A percentile compares a stretch with the other conserved stretches of the same genome.
phyloP scores from a whole-genome alignment of 2,888 invertebrate species.

The Microctonus brassicae region DNA sequence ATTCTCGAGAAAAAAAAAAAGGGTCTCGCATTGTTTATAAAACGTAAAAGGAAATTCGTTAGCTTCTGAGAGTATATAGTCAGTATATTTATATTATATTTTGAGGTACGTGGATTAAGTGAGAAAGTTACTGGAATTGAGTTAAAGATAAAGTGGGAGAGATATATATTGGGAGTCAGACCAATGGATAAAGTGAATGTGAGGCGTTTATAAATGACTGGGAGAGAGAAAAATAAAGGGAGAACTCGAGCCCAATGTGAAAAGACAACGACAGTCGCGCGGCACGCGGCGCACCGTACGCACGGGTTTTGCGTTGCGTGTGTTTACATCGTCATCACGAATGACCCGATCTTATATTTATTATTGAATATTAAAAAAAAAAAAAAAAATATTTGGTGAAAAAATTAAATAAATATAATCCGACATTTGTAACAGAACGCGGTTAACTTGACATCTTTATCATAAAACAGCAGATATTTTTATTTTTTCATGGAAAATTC shows the following conservation, averaged over 20 bases:
- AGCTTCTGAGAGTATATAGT: no score
- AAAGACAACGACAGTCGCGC: slow-evolving; percentile 62
- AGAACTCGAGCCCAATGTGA: slow-evolving; percentile 29
- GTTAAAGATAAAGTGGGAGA: slow-evolving; percentile 26
- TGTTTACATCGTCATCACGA: slow-evolving; percentile 20
- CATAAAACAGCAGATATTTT: neutral
- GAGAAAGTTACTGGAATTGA: no score
- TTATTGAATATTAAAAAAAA: no score
- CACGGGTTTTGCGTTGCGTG: slow-evolving; percentile 49
- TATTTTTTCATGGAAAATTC: no score
- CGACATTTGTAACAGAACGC: neutral
- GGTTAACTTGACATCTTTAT: neutral
- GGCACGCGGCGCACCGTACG: slow-evolving; percentile 65
- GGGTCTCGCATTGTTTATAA: no score
- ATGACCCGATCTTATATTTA: neutral
- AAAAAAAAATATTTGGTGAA: no score
- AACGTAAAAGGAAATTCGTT: no score
- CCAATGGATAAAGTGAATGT: slow-evolving; percentile 32
- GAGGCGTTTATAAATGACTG: slow-evolving; percentile 10
- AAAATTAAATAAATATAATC: no score
- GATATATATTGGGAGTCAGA: slow-evolving; percentile 33
- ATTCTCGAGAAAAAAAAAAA: no score
- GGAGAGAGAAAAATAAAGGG: slow-evolving; percentile 37
- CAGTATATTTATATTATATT: no score
- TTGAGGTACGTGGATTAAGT: no score